phyloP scores from a whole-genome alignment of 2,113 vertebrate species.

The Daboia siamensis region DNA sequence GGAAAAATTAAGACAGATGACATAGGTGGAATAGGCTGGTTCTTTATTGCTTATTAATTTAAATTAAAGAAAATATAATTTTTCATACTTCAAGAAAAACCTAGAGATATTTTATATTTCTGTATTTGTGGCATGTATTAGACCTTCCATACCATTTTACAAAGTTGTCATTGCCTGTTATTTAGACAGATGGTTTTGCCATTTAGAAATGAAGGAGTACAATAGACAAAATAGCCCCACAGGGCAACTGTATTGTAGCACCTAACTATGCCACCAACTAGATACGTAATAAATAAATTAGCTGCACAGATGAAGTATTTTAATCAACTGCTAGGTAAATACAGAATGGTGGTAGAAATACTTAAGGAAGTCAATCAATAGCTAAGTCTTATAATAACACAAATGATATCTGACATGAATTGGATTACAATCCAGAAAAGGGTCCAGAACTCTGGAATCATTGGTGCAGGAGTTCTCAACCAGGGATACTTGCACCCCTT shows the following conservation, averaged over 20 bases:
- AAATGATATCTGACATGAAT: neutral
- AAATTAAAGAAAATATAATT: neutral
- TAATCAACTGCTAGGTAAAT: slow-evolving; percentile 6
- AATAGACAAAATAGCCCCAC: slow-evolving; percentile 4
- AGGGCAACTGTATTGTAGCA: slow-evolving; percentile 9
- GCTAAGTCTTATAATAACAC: neutral
- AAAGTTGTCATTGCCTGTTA: slow-evolving; percentile 10
- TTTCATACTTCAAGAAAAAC: slow-evolving; percentile 2
- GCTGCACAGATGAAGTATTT: neutral
- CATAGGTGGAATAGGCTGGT: neutral
- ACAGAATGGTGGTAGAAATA: neutral
- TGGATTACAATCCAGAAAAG: neutral
- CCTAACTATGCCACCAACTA: neutral
- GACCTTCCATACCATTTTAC: slow-evolving; percentile 4
- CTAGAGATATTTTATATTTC: neutral
- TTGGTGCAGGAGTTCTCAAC: too few species aligned
- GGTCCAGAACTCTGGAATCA: neutral
- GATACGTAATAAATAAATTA: neutral
- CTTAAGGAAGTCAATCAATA: neutral
- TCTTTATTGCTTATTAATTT: neutral
- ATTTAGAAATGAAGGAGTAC: slow-evolving; percentile 18
- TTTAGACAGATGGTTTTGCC: neutral
- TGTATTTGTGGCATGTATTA: neutral
- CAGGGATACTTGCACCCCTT: too few species aligned
- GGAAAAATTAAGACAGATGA: neutral